Conservation (phyloP, 23 tunicate genomes). For the Trididemnum nubilum region DNA sequence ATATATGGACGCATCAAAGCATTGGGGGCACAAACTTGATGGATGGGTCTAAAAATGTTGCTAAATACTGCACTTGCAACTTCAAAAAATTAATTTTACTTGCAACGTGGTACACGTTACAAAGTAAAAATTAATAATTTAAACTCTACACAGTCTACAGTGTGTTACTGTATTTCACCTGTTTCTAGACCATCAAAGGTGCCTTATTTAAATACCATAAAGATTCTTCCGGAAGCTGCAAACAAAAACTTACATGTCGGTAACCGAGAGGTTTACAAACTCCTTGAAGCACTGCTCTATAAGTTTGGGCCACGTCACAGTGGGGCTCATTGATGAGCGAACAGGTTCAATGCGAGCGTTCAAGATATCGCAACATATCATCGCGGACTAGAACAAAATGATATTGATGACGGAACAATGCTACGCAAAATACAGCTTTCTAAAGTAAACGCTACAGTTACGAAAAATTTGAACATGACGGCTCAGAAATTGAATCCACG, state of each 20-base stretch:
- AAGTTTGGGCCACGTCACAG: slow-evolving; percentile 48
- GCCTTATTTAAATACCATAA: no score
- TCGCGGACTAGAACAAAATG: slow-evolving; percentile 11
- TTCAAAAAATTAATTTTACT: no score
- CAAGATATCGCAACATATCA: slow-evolving; percentile 62
- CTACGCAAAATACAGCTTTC: not conserved
- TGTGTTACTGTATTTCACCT: no score
- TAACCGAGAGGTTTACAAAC: slow-evolving; percentile 47
- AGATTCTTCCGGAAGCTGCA: no score
- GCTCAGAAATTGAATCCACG: not conserved
- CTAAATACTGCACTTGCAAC: no score
- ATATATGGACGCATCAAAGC: no score
- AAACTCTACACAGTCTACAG: no score
- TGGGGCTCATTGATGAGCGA: slow-evolving; percentile 21
- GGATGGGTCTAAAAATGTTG: no score
- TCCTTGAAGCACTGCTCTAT: slow-evolving; percentile 33
- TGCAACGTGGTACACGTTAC: no score
- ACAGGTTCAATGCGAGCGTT: slow-evolving; percentile 53
- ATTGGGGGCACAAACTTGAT: no score
- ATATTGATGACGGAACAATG: not conserved
- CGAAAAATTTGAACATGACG: not conserved
- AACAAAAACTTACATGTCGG: slow-evolving; percentile 15
- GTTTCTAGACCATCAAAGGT: no score
- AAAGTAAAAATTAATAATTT: no score
- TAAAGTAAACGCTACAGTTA: not conserved